Evolutionary conservation across 2,113 vertebrate species (phyloP).

Genomic region (Galbula dea): DNA sequence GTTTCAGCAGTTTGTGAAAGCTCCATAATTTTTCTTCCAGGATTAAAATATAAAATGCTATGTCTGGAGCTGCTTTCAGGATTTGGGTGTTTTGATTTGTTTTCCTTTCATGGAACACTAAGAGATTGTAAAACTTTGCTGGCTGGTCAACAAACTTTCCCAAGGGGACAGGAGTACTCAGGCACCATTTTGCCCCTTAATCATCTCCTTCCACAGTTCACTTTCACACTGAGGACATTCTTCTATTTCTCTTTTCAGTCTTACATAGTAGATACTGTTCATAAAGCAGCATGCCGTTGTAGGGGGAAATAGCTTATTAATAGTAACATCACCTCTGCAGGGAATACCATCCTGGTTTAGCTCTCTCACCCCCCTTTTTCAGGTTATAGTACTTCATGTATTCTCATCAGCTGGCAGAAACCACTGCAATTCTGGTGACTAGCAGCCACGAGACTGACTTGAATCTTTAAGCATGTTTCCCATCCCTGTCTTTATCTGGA

Average conservation of each 20-base stretch:
- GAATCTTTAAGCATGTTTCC: background rate
- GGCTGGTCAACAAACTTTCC: background rate
- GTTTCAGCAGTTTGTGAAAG: background rate
- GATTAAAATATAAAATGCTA: background rate
- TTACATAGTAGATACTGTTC: background rate
- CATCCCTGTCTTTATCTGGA: background rate
- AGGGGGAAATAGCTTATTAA: background rate
- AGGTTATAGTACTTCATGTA: background rate
- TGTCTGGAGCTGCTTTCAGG: background rate
- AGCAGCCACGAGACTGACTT: background rate
- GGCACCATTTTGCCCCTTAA: background rate
- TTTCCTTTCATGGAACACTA: background rate
- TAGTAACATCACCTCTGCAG: background rate
- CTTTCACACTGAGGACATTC: background rate
- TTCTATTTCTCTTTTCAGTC: background rate
- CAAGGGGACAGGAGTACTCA: background rate
- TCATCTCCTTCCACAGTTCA: background rate
- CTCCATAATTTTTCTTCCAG: background rate
- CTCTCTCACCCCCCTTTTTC: background rate
- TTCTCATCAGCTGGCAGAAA: background rate
- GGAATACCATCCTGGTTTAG: background rate
- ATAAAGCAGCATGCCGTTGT: background rate
- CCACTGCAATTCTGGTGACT: background rate
- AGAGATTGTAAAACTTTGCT: background rate
- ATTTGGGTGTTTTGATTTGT: background rate